phyloP scores from a whole-genome alignment of 2,888 invertebrate genomes.

The Thysanoteuthis rhombus region DNA sequence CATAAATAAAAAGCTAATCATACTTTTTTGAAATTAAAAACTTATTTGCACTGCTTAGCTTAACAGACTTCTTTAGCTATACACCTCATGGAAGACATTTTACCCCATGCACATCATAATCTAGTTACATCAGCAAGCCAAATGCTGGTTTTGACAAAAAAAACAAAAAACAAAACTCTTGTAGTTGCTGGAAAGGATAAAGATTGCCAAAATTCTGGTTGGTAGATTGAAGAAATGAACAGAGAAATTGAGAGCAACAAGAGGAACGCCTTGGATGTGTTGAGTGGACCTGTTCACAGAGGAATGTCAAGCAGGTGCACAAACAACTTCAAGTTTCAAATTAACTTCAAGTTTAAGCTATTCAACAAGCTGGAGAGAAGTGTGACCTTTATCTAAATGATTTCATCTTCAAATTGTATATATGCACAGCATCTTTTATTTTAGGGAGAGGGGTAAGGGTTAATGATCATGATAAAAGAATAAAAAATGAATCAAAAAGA shows the following conservation, averaged over 20 bases:
- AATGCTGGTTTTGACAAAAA: background rate
- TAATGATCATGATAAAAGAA: background rate
- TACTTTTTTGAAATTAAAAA: no score
- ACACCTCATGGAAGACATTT: background rate
- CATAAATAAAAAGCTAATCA: no score
- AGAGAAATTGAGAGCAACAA: background rate
- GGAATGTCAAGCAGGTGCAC: background rate
- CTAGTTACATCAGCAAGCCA: background rate
- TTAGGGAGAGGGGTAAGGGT: background rate
- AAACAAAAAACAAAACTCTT: background rate
- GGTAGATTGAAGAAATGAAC: background rate
- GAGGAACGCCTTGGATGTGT: background rate
- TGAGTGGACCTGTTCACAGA: background rate
- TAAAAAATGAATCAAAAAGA: background rate
- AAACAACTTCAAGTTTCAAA: background rate
- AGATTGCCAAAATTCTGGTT: background rate
- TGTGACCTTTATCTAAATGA: background rate
- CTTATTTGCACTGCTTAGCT: no score
- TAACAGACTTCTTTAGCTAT: background rate
- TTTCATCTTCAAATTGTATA: background rate
- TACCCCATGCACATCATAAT: background rate
- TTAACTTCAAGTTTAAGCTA: conserved; percentile 23
- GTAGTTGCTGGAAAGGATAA: background rate
- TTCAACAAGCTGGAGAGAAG: conserved; percentile 31
- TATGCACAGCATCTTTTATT: background rate